Conservation (phyloP, 2,113 vertebrate species). For the Solea senegalensis region DNA sequence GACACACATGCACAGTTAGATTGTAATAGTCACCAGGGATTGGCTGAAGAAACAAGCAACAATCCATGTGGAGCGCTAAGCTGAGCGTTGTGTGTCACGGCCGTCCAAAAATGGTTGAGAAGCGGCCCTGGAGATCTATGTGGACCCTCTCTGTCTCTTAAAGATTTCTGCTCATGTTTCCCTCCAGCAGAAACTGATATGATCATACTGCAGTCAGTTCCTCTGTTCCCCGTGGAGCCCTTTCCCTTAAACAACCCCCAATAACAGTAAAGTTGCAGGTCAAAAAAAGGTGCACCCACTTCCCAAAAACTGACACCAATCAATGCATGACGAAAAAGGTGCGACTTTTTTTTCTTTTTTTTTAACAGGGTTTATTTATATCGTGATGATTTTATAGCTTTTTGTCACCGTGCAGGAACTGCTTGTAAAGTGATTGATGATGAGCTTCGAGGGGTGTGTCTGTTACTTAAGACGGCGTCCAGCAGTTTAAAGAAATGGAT, state of each 20-base stretch:
- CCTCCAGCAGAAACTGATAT: slow-evolving; percentile 69
- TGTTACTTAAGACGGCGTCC: not conserved
- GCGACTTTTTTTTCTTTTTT: not conserved
- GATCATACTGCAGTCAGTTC: slow-evolving; percentile 47
- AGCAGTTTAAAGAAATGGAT: not conserved
- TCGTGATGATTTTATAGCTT: not conserved
- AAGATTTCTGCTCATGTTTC: slow-evolving; percentile 76
- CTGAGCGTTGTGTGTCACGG: slow-evolving; percentile 35
- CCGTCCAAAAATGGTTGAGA: slow-evolving; percentile 53
- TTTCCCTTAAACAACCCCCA: slow-evolving; percentile 71
- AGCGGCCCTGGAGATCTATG: slow-evolving; percentile 67
- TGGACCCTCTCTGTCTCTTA: slow-evolving; percentile 74
- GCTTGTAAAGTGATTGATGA: not conserved
- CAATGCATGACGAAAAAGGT: slow-evolving; percentile 11
- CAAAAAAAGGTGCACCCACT: slow-evolving; percentile 27
- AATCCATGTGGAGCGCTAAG: slow-evolving; percentile 23
- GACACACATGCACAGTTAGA: slow-evolving; percentile 17
- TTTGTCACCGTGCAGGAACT: not conserved
- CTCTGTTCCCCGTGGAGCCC: slow-evolving; percentile 50
- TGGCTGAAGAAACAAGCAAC: slow-evolving; percentile 40
- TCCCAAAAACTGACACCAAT: slow-evolving; percentile 34
- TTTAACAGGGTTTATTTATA: not conserved
- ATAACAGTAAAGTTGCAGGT: slow-evolving; percentile 48
- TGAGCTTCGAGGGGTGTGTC: not conserved
- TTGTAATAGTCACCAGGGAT: slow-evolving; percentile 45